A percentile compares a stretch with the other conserved stretches of the same genome.
phyloP scores from a whole-genome alignment of 92 coral and sea anemone species.

The Hydrozoanthus gracilis region DNA sequence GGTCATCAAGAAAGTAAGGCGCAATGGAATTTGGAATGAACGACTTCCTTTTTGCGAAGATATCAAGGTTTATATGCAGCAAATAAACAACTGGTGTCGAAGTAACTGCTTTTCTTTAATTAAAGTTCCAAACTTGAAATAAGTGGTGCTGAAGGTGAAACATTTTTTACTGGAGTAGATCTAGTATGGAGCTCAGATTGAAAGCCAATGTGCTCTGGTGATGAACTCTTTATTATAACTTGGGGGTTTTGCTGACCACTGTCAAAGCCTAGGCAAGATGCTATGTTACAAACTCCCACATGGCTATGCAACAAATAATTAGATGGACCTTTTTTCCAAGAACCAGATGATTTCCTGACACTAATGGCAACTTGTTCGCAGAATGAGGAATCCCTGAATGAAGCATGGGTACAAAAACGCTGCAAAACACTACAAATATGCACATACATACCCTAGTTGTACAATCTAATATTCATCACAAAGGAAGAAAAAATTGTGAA shows the following conservation, averaged over 20 bases:
- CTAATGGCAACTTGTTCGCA: background rate
- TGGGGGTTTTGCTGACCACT: background rate
- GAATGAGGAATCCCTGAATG: background rate
- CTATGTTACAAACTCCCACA: background rate
- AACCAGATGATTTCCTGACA: background rate
- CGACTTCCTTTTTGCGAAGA: background rate
- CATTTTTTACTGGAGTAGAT: too few species aligned
- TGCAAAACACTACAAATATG: background rate
- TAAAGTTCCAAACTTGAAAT: background rate
- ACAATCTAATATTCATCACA: background rate
- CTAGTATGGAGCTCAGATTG: background rate
- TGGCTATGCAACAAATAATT: background rate
- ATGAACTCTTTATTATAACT: background rate
- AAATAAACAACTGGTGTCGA: background rate
- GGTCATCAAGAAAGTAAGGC: background rate
- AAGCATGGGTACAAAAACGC: background rate
- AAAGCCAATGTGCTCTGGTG: background rate
- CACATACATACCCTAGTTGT: background rate
- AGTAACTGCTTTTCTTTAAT: background rate
- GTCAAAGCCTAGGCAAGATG: background rate
- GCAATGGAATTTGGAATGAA: background rate
- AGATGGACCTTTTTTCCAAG: too few species aligned
- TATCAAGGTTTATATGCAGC: background rate
- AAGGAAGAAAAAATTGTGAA: background rate
- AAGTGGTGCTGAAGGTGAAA: too few species aligned